A percentile compares a stretch with the other conserved stretches of the same genome.
Conservation (phyloP, 2,113 vertebrate genomes). For the Rhegmatorhina hoffmannsi region DNA sequence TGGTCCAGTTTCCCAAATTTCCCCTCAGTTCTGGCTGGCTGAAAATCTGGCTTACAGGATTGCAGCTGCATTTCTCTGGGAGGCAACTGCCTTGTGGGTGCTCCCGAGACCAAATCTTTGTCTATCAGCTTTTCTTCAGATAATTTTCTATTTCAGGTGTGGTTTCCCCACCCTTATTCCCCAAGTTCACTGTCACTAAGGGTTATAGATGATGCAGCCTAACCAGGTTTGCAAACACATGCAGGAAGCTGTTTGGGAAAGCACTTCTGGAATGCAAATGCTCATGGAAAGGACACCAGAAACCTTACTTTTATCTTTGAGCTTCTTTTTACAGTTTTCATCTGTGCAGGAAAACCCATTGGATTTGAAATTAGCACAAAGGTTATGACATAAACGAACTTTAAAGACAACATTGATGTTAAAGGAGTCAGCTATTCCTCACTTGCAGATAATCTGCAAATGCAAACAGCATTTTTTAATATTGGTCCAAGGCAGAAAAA, state of each 20-base stretch:
- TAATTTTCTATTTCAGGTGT: background rate
- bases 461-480: background rate
- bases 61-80: background rate
- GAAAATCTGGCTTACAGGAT: background rate
- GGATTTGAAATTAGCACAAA: conserved; percentile 65
- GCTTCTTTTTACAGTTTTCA: conserved; percentile 97
- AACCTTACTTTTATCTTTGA: conserved; percentile 99
- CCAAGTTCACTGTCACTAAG: background rate
- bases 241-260: conserved; percentile 77
- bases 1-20: background rate
- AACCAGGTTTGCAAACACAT: conserved; percentile 75
- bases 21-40: background rate
- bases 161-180: background rate
- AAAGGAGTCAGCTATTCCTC: background rate
- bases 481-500: background rate
- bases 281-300: conserved; percentile 58
- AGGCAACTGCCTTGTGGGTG: background rate
- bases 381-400: conserved; percentile 24
- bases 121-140: background rate
- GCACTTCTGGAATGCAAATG: conserved; percentile 54
- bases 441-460: background rate
- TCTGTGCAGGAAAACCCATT: conserved; percentile 88
- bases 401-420: background rate
- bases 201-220: conserved; percentile 70
- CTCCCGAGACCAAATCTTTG: background rate